Evolutionary conservation across 92 coral and sea anemone genomes (phyloP).

Genomic region (Zoanthus gigantus): DNA sequence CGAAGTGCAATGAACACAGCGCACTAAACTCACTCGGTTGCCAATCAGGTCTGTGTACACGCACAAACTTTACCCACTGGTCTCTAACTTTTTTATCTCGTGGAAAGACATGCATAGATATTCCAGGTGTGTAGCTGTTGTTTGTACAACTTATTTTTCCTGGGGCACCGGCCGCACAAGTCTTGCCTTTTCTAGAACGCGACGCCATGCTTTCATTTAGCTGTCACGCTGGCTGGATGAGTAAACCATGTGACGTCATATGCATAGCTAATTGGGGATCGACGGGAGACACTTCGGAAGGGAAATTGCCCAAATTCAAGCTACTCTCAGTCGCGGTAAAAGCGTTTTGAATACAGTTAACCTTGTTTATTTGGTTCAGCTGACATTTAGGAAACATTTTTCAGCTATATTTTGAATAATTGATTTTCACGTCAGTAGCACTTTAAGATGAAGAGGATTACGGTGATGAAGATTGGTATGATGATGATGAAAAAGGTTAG

Average conservation of each 20-base stretch:
- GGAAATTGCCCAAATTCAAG: constrained; percentile 22
- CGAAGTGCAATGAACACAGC: constrained; percentile 50
- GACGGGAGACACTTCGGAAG: constrained; percentile 1
- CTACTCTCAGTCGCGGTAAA: constrained; percentile 17
- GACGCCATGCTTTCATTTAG: constrained; percentile 32
- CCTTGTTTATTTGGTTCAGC: neutral
- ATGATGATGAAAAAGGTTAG: no score
- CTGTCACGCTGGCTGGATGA: neutral
- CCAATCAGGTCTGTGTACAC: constrained; percentile 50
- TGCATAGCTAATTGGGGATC: constrained; percentile 15
- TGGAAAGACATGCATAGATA: constrained; percentile 54
- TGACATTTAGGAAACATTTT: neutral
- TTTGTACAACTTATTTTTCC: constrained; percentile 54
- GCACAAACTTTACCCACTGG: constrained; percentile 57
- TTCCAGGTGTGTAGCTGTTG: constrained; percentile 30
- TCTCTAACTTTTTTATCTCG: constrained; percentile 35
- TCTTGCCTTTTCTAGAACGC: constrained; percentile 43
- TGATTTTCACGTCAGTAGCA: constrained; percentile 18
- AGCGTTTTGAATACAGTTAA: neutral
- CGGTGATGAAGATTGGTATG: no score
- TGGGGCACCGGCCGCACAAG: constrained; percentile 54
- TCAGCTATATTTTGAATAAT: neutral
- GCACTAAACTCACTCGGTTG: constrained; percentile 32
- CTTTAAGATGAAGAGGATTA: neutral
- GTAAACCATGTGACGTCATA: constrained; percentile 53